Evolutionary conservation across 2,888 invertebrate genomes (phyloP).

Genomic region (Sympetrum striolatum): DNA sequence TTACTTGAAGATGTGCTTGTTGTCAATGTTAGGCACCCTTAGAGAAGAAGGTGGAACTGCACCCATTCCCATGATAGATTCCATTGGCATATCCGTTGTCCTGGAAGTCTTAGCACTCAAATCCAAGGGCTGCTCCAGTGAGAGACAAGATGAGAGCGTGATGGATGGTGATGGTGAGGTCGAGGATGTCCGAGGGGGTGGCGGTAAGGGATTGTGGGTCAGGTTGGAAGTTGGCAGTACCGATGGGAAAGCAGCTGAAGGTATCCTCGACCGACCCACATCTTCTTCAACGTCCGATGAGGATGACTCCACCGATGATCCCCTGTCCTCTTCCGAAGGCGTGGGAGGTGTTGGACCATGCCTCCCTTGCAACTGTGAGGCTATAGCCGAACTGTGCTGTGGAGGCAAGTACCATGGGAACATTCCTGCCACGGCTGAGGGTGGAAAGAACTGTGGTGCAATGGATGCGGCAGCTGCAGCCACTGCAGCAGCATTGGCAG

Average conservation of each 20-base stretch:
- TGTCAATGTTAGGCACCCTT: conserved; percentile 58
- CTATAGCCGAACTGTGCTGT: conserved; percentile 8
- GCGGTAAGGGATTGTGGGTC: conserved; percentile 26
- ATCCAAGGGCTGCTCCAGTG: conserved; percentile 79
- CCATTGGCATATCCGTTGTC: conserved; percentile 48
- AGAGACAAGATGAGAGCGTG: neutral
- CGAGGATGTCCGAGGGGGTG: conserved; percentile 31
- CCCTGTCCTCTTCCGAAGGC: conserved; percentile 22
- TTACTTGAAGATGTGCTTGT: conserved; percentile 75
- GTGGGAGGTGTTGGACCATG: conserved; percentile 13
- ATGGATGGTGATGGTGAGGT: conserved; percentile 41
- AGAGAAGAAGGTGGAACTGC: conserved; percentile 48
- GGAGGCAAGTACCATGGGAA: conserved; percentile 44
- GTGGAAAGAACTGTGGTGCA: conserved; percentile 32
- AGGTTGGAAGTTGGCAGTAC: conserved; percentile 47
- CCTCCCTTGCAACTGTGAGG: neutral
- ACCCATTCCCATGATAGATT: conserved; percentile 47
- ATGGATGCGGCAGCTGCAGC: conserved; percentile 48
- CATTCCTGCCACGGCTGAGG: conserved; percentile 20
- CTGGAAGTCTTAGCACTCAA: conserved; percentile 80
- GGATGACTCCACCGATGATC: conserved; percentile 17
- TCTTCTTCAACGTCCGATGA: conserved; percentile 27
- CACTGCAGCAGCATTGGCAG: conserved; percentile 46
- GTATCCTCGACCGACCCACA: neutral
- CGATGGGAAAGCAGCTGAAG: conserved; percentile 26